Percentiles rank a stretch among this genome's conserved stretches.
These are phyloP conservation scores for Drosophila rufa DNA, from an alignment of 1,140 invertebrate species.

Conservation along the genomic window DNA sequence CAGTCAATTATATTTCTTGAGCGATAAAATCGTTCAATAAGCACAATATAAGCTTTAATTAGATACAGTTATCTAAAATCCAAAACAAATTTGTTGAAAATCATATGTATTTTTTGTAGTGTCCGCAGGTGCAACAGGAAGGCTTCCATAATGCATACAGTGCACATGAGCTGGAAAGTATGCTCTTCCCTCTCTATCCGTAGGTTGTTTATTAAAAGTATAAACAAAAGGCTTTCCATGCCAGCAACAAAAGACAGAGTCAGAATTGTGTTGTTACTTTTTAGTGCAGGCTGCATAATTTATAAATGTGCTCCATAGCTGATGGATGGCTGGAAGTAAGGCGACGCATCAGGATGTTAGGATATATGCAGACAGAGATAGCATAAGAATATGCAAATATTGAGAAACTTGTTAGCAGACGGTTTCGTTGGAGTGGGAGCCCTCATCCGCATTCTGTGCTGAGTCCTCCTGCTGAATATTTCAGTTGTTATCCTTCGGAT, in stretches of 20 bases:
- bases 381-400: slow-evolving; percentile 38
- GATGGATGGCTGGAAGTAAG: slow-evolving; percentile 56
- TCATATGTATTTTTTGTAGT: not conserved
- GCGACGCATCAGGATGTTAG: slow-evolving; percentile 43
- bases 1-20: no score
- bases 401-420: slow-evolving; percentile 29
- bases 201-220: slow-evolving; percentile 71
- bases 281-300: slow-evolving; percentile 74
- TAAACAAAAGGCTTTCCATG: slow-evolving; percentile 49
- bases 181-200: slow-evolving; percentile 1
- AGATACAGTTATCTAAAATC: not conserved
- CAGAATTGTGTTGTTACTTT: slow-evolving; percentile 54
- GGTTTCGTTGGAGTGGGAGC: not conserved
- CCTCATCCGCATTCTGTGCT: no score
- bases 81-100: no score
- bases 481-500: not conserved
- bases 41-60: no score
- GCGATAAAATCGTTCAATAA: no score
- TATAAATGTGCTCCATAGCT: slow-evolving; percentile 64
- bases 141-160: slow-evolving; percentile 52
- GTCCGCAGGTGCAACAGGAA: slow-evolving; percentile 59
- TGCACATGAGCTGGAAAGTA: slow-evolving; percentile 43
- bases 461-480: not conserved
- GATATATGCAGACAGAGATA: not conserved
- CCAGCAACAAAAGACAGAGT: slow-evolving; percentile 60